Percentiles rank a stretch among this genome's conserved stretches.
phyloP scores from a whole-genome alignment of 1,140 invertebrate genomes.

The Heliothis virescens region DNA sequence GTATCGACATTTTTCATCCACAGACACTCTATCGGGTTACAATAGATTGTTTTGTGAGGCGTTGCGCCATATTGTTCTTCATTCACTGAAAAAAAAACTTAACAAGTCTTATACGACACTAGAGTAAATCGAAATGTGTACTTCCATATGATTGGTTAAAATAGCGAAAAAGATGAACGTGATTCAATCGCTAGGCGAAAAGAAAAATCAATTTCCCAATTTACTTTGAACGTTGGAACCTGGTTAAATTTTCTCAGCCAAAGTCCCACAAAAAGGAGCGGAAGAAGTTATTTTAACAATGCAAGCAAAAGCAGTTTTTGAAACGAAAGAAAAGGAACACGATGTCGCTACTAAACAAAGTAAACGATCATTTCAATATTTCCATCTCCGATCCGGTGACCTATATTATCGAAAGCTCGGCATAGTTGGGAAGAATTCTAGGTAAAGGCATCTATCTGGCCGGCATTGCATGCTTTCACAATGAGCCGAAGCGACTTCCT shows the following conservation, averaged over 20 bases:
- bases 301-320: background rate
- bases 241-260: no score
- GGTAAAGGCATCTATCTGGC: conserved; percentile 12
- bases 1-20: conserved; percentile 7
- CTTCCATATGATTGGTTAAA: background rate
- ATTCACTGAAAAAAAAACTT: background rate
- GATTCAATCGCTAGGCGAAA: no score
- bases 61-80: background rate
- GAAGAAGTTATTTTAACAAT: background rate
- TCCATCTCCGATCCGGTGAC: background rate
- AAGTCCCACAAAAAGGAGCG: no score
- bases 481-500: background rate
- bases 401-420: conserved; percentile 15
- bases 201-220: no score
- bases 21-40: background rate
- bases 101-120: background rate
- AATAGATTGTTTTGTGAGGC: background rate
- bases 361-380: background rate
- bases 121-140: background rate
- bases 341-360: background rate
- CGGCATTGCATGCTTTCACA: conserved; percentile 12
- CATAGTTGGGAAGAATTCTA: conserved; percentile 27
- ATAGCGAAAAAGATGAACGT: background rate
- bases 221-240: no score
- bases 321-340: background rate